Evolutionary conservation across 2,888 invertebrate genomes (phyloP).

Genomic region (Linyphia triangularis): DNA sequence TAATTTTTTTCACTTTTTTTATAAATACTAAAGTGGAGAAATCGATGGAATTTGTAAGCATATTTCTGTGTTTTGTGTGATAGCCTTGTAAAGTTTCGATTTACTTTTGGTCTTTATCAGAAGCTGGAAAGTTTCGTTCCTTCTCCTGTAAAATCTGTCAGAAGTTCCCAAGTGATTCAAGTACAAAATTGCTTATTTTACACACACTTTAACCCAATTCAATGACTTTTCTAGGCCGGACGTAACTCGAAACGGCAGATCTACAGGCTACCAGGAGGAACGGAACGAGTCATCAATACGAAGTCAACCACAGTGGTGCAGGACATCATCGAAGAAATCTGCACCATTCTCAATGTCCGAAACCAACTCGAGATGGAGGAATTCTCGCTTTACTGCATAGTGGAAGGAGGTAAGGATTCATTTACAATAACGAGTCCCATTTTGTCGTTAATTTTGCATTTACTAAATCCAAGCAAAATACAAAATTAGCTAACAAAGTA

Average conservation of each 20-base stretch:
- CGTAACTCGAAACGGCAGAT: slow-evolving; percentile 90
- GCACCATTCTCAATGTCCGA: slow-evolving; percentile 83
- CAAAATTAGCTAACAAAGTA: too few species aligned
- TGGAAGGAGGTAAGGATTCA: slow-evolving; percentile 88
- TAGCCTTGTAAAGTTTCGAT: too few species aligned
- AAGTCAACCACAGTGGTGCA: slow-evolving; percentile 93
- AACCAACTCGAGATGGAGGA: slow-evolving; percentile 92
- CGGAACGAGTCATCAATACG: slow-evolving; percentile 95
- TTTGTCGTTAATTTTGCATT: too few species aligned
- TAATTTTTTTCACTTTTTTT: too few species aligned
- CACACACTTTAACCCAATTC: neutral
- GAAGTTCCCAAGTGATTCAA: neutral
- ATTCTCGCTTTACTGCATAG: slow-evolving; percentile 97
- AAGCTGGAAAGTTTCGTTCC: neutral
- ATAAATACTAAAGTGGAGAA: too few species aligned
- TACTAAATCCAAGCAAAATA: too few species aligned
- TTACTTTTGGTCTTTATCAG: too few species aligned
- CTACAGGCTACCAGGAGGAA: slow-evolving; percentile 95
- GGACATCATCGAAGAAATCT: slow-evolving; percentile 85
- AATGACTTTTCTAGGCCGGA: slow-evolving; percentile 83
- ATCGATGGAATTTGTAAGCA: too few species aligned
- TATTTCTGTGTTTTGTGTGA: too few species aligned
- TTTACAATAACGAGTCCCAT: too few species aligned
- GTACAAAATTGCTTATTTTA: neutral
- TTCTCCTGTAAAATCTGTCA: too few species aligned